Evolutionary conservation across 2,888 invertebrate genomes (phyloP).

Genomic region (Drosophila monieri): DNA sequence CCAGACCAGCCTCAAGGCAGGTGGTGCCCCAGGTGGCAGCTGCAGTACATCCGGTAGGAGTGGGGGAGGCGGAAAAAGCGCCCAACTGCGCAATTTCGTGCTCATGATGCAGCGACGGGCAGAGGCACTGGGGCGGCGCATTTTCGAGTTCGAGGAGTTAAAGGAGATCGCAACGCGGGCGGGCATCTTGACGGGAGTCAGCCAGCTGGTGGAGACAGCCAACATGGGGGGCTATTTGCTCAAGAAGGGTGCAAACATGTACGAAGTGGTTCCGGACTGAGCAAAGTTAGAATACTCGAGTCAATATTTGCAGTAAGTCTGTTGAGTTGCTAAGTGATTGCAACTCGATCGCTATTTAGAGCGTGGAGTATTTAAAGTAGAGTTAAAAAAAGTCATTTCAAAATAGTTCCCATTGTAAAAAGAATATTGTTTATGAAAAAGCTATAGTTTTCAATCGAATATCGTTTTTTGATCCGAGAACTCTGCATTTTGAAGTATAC

Average conservation of each 20-base stretch:
- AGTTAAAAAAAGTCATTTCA: background rate
- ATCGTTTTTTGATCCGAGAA: background rate
- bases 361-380: no score
- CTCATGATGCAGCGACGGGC: constrained; percentile 88
- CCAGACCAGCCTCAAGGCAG: constrained; percentile 88
- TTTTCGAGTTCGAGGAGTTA: constrained; percentile 91
- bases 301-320: constrained; percentile 47
- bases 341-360: background rate
- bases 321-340: constrained; percentile 2
- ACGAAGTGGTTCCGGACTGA: constrained; percentile 86
- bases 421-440: no score
- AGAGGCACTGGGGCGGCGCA: constrained; percentile 87
- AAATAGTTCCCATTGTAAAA: no score
- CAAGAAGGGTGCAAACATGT: constrained; percentile 90
- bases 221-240: constrained; percentile 94
- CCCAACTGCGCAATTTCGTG: constrained; percentile 89
- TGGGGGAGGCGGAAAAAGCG: constrained; percentile 84
- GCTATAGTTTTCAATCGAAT: background rate
- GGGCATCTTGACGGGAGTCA: constrained; percentile 86
- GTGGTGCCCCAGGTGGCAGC: background rate
- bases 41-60: constrained; percentile 79
- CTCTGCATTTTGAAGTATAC: constrained; percentile 11
- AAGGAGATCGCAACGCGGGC: constrained; percentile 88
- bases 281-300: constrained; percentile 18
- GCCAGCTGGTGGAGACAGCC: constrained; percentile 89